These are phyloP conservation scores for Cranoglanis bouderius DNA, from an alignment of 2,113 vertebrate species.

Conservation along the genomic window DNA sequence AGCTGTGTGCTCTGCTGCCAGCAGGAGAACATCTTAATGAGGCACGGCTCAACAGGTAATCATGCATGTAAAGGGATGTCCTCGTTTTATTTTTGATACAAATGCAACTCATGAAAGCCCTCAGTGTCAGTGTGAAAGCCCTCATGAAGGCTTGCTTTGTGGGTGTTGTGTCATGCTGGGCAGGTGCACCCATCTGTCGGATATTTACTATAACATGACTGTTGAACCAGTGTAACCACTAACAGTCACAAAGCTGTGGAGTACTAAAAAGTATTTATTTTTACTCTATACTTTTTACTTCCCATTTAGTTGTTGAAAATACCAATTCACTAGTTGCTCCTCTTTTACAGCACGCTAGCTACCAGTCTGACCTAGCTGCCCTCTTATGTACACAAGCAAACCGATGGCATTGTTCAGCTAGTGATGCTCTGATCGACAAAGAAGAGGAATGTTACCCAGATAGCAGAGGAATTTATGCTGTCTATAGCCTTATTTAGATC, in stretches of 20 bases:
- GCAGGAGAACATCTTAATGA: conserved; percentile 25
- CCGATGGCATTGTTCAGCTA: not conserved
- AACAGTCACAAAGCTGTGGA: not conserved
- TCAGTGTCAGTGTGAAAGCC: too few species aligned
- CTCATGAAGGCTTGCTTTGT: conserved; percentile 1
- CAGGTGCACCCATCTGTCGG: not conserved
- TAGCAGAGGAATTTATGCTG: not conserved
- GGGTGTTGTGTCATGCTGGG: not conserved
- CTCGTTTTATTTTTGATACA: not conserved
- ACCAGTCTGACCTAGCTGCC: not conserved
- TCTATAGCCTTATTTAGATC: not conserved
- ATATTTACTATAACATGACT: not conserved
- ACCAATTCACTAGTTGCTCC: not conserved
- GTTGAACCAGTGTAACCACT: not conserved
- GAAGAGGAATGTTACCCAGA: not conserved
- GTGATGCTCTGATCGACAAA: not conserved
- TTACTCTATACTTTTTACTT: not conserved
- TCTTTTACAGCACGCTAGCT: not conserved
- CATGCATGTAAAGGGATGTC: not conserved
- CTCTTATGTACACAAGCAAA: not conserved
- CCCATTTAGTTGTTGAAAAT: not conserved
- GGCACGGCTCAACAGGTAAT: conserved; percentile 13
- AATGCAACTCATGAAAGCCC: not conserved
- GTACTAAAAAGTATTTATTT: not conserved
- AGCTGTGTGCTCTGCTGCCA: conserved; percentile 1